phyloP scores from a whole-genome alignment of 2,113 vertebrate species.

The Merops nubicus region DNA sequence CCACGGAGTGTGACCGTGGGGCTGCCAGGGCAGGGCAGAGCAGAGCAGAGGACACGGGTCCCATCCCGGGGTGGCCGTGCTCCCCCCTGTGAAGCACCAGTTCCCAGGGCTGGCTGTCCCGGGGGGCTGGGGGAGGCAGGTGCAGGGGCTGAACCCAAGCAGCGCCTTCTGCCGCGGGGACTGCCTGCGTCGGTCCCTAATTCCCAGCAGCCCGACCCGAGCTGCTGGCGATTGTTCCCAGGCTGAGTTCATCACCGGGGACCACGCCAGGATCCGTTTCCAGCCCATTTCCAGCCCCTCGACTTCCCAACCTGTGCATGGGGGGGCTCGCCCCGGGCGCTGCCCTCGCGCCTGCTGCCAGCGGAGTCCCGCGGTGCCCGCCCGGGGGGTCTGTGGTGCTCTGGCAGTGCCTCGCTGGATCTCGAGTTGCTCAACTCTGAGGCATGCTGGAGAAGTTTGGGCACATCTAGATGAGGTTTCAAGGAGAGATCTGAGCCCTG shows the following conservation, averaged over 20 bases:
- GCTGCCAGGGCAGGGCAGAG: not conserved
- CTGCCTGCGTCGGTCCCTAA: not conserved
- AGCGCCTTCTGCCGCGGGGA: slow-evolving; percentile 6
- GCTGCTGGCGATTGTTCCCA: not conserved
- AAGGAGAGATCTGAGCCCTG: not conserved
- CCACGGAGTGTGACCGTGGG: accelerated
- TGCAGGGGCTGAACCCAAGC: slow-evolving; percentile 50
- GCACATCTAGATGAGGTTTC: not conserved
- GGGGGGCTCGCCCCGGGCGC: accelerated
- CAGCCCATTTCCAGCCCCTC: not conserved
- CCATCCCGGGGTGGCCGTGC: accelerated
- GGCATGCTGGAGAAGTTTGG: accelerated
- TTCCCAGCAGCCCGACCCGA: not conserved
- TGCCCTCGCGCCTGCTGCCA: not conserved
- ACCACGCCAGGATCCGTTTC: not conserved
- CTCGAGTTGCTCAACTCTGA: accelerated
- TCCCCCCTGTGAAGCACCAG: accelerated
- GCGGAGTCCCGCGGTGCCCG: accelerated
- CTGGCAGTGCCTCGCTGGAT: not conserved
- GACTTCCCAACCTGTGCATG: not conserved
- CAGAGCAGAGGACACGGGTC: not conserved
- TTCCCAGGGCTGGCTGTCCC: slow-evolving; percentile 34
- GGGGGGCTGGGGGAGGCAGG: slow-evolving; percentile 19
- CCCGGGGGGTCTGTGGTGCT: accelerated
- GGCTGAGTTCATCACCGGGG: not conserved